Percentiles rank a stretch among this genome's conserved stretches.
These are phyloP conservation scores for Piliocolobus tephrosceles DNA, from an alignment of 2,113 vertebrate genomes.

Conservation along the genomic window DNA sequence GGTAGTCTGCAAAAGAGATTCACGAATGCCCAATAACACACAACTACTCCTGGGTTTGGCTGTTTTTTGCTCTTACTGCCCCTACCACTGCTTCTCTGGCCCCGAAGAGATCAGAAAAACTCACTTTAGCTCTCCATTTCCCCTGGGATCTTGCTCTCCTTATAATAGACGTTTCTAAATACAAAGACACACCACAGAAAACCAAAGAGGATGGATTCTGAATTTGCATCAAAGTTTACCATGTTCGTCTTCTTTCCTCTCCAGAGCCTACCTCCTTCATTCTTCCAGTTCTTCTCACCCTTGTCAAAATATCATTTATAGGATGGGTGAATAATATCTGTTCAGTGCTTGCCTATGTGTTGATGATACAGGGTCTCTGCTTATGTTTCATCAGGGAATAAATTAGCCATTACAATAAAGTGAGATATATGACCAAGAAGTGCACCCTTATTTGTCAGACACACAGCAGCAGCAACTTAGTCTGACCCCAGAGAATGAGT, in stretches of 20 bases:
- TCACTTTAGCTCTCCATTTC: not conserved
- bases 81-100: not conserved
- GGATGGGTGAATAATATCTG: not conserved
- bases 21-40: fast-evolving
- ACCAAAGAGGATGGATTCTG: not conserved
- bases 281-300: not conserved
- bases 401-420: not conserved
- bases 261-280: not conserved
- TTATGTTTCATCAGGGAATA: not conserved
- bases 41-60: fast-evolving
- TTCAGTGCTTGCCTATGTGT: not conserved
- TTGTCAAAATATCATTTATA: not conserved
- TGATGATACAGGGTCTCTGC: not conserved
- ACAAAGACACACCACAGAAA: not conserved
- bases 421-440: not conserved
- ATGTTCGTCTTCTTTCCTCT: not conserved
- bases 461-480: not conserved
- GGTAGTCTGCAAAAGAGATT: not conserved
- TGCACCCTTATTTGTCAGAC: not conserved
- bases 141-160: not conserved
- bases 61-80: not conserved
- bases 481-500: not conserved
- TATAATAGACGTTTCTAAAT: not conserved
- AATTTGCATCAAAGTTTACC: not conserved
- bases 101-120: not conserved